Base-by-base conservation (phyloP, 2,797 vertebrate genomes). In the Gouania willdenowi region DNA sequence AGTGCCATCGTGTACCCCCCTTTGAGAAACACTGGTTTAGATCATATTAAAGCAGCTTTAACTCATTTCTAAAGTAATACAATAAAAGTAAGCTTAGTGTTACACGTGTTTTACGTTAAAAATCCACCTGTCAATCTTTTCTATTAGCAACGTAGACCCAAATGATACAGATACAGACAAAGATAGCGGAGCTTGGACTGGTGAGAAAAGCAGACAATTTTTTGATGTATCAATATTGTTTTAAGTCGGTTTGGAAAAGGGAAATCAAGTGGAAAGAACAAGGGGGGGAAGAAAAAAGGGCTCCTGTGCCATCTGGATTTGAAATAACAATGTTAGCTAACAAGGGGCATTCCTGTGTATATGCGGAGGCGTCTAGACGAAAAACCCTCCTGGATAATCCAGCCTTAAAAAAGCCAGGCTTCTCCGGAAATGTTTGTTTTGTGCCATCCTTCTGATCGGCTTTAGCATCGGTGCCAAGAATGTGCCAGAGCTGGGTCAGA, bases 341-440 rank as follows among this genome's bases (percentile, higher is more conserved):
- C 66, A 58, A 61, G 66, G 57, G 68, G 63, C 79, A 81, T 82
- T 81, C 77, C 72, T 77, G 63, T 74, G 77, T 72, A 81, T 81
- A 77, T 83, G 70, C 46, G 19, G 19, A 64, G 74, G 63, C 40
- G 61, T 68, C 51, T 61, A 81, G 72, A 76, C 55, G 15, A 44
- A 62, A 87, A 87, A 86, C 87, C 79, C 73, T 62, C 62, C 0
- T 9, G 66, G 62, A 81, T 86, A 86, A 85, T 84, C 77, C 76
- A 45, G 21, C 41, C 20, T 40, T 55, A 61, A 48, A n/a, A n/a
- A n/a, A 47, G 39, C 40, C 32, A 26, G 49, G 68, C 71, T 65
- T 61, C 61, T 66, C 66, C 52, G 66, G 82, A 82, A 79, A 82
- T 65, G 58, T 73, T 58, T 54, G 57, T 58, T n/a, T 71, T 53